Percentiles rank a stretch among this genome's conserved stretches.
Evolutionary conservation across 2,888 invertebrate genomes (phyloP).

Genomic region (Sphaeridia pumilis): DNA sequence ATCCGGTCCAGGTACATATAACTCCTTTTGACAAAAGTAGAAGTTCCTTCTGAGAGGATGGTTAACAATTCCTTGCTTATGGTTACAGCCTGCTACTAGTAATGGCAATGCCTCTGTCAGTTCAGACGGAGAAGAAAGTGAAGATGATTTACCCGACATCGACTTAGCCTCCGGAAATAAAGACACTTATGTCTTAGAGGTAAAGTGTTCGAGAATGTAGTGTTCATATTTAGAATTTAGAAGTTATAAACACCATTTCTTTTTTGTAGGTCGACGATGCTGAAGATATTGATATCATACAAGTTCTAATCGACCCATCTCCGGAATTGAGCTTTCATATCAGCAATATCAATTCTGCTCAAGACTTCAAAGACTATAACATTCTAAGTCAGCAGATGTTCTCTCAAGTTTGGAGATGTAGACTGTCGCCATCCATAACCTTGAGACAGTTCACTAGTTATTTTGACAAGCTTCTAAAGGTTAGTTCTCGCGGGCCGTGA

Average conservation of each 20-base stretch:
- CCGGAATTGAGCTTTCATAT: slow-evolving; percentile 66
- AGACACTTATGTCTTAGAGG: slow-evolving; percentile 68
- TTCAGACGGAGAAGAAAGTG: slow-evolving; percentile 51
- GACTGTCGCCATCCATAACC: slow-evolving; percentile 37
- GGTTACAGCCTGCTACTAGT: slow-evolving; percentile 3
- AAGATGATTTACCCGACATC: slow-evolving; percentile 48
- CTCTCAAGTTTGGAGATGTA: slow-evolving; percentile 58
- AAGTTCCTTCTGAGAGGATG: too few species aligned
- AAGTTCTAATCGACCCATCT: slow-evolving; percentile 58
- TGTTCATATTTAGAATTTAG: too few species aligned
- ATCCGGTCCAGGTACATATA: slow-evolving; percentile 38
- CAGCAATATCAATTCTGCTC: slow-evolving; percentile 63
- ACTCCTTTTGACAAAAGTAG: too few species aligned
- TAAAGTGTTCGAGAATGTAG: slow-evolving; percentile 38
- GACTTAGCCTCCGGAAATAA: slow-evolving; percentile 63
- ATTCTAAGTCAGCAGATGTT: slow-evolving; percentile 69
- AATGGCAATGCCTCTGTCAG: slow-evolving; percentile 28
- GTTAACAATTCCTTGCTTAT: too few species aligned
- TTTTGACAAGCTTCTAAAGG: slow-evolving; percentile 43
- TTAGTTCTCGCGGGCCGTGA: too few species aligned
- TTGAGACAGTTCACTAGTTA: slow-evolving; percentile 39
- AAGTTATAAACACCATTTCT: too few species aligned
- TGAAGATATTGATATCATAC: slow-evolving; percentile 65
- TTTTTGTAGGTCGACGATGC: slow-evolving; percentile 68
- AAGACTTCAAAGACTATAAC: slow-evolving; percentile 56